These are phyloP conservation scores for Anthopleura sola DNA, from an alignment of 64 coral and sea anemone genomes.

Conservation along the genomic window DNA sequence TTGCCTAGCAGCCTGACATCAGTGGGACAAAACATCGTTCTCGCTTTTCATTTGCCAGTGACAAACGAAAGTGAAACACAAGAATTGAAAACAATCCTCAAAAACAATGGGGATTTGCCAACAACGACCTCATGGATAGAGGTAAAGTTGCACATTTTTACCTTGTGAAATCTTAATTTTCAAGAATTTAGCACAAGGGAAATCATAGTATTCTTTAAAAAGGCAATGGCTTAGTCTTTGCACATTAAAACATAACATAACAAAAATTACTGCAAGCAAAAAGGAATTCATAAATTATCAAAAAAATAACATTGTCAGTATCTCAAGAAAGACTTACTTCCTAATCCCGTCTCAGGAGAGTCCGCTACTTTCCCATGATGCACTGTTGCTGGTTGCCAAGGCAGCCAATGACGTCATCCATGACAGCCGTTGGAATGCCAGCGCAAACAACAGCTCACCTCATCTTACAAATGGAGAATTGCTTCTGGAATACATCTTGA, in stretches of 20 bases:
- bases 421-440: constrained; percentile 16
- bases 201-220: too few species aligned
- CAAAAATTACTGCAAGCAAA: too few species aligned
- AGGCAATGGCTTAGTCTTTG: too few species aligned
- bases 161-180: too few species aligned
- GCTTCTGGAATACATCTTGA: constrained; percentile 7
- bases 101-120: background rate
- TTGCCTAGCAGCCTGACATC: constrained; percentile 7
- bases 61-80: background rate
- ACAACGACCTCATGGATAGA: background rate
- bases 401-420: background rate
- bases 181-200: too few species aligned
- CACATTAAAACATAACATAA: too few species aligned
- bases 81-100: background rate
- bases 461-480: background rate
- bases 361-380: background rate
- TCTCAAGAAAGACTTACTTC: background rate
- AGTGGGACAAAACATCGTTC: background rate
- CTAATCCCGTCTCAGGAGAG: background rate
- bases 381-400: constrained; percentile 3
- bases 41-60: background rate
- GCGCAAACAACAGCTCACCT: background rate
- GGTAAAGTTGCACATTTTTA: background rate
- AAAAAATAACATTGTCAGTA: too few species aligned
- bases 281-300: too few species aligned